Base-by-base conservation (phyloP, 1,140 invertebrate genomes). In the Grapholita molesta region DNA sequence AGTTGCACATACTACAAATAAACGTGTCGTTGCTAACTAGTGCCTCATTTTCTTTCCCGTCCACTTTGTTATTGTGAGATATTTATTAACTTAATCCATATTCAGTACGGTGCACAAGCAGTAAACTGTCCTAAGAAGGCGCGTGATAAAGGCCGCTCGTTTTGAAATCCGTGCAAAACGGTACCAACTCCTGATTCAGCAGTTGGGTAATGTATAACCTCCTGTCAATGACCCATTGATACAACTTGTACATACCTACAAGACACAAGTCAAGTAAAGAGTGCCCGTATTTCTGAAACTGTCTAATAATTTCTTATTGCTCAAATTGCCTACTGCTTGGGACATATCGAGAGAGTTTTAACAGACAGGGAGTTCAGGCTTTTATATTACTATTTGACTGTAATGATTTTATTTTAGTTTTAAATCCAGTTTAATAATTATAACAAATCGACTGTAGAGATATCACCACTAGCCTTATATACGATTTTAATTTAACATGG, bases 221-320 rank as follows among this genome's bases (percentile, higher is more conserved):
- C 55, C 55, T 32, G 55, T 32, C 28, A 61, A 61, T 61, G 55
- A 61, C 55, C 55, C 55, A 61, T 25, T 61, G 55, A 61, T 61
- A 61, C 25, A 25, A 15, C 53, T 12, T 55, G 11, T 52, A 5
- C 2, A n/a, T n/a, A n/a, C n/a, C n/a, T 18, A 55, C 25, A 15
- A 48, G 42, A 48, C 15, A 48, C 18, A 15, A 7, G 28, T 42
- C 11, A 18, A 21, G 21, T 21, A 21, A 5, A 21, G 2, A 48
- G 18, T 6, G 21, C 15, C 5, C 12, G n/a, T 18, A 15, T 42
- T 12, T 11, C 6, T 35, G n/a, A n/a, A n/a, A n/a, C n/a, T n/a
- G n/a, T n/a, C n/a, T n/a, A n/a, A n/a, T n/a, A n/a, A n/a, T n/a
- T n/a, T n/a, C n/a, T n/a, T n/a, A n/a, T n/a, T n/a, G n/a, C n/a